A percentile compares a stretch with the other conserved stretches of the same genome.
These are phyloP conservation scores for Meteorus colon DNA, from an alignment of 2,888 invertebrate genomes.

Conservation along the genomic window DNA sequence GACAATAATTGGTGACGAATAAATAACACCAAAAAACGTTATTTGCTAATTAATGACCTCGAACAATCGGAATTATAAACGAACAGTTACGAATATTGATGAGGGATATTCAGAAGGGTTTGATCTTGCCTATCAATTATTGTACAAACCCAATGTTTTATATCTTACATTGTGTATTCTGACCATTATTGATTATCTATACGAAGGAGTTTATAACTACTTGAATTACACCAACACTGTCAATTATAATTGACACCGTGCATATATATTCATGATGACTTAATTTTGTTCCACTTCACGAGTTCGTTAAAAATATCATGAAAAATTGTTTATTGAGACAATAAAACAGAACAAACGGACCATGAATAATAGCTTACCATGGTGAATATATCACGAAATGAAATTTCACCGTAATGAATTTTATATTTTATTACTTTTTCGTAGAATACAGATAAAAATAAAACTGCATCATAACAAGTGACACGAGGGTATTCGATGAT, in stretches of 20 bases:
- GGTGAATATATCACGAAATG: no score
- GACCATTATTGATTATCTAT: slow-evolving; percentile 1
- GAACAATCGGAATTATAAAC: neutral
- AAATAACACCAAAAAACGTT: neutral
- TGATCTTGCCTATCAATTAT: slow-evolving; percentile 13
- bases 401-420: no score
- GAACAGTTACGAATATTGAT: slow-evolving; percentile 20
- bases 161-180: neutral
- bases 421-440: no score
- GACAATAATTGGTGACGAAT: neutral
- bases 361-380: no score
- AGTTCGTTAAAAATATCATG: no score
- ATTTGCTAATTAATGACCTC: neutral
- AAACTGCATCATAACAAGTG: no score
- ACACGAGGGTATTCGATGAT: no score
- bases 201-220: neutral
- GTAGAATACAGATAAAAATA: no score
- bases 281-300: neutral
- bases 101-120: slow-evolving; percentile 4
- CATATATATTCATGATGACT: neutral
- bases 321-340: no score
- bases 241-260: slow-evolving; percentile 7
- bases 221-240: neutral
- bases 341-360: no score
- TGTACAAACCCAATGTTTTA: neutral